phyloP scores from a whole-genome alignment of 2,888 invertebrate species.

The Punctoribates punctum region DNA sequence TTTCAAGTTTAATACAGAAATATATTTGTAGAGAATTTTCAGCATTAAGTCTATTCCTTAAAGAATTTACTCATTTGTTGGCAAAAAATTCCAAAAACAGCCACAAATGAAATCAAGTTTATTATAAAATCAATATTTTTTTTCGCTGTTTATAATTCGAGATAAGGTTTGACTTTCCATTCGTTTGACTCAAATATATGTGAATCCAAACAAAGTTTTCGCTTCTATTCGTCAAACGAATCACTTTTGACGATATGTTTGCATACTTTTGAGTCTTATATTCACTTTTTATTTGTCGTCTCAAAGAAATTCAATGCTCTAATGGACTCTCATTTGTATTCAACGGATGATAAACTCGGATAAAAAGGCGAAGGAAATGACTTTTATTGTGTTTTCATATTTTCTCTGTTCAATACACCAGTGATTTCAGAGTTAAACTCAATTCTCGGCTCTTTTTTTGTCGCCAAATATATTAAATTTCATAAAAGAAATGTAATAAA shows the following conservation, averaged over 20 bases:
- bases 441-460: background rate
- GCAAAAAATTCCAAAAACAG: no score
- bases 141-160: background rate
- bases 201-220: background rate
- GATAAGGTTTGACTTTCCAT: background rate
- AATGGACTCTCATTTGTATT: conserved; percentile 17
- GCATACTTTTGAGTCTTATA: background rate
- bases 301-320: conserved; percentile 7
- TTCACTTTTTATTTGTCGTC: background rate
- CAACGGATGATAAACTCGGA: conserved; percentile 12
- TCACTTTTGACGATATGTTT: background rate
- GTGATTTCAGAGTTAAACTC: background rate
- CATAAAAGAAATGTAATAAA: background rate
- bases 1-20: no score
- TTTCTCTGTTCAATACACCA: background rate
- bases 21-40: no score
- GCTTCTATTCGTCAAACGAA: background rate
- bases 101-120: background rate
- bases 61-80: no score
- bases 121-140: background rate
- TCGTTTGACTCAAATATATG: background rate
- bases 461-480: background rate
- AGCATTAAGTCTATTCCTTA: no score
- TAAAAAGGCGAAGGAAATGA: background rate
- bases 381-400: conserved; percentile 12